phyloP scores from a whole-genome alignment of 2,113 vertebrate genomes.

The Epinephelus fuscoguttatus region DNA sequence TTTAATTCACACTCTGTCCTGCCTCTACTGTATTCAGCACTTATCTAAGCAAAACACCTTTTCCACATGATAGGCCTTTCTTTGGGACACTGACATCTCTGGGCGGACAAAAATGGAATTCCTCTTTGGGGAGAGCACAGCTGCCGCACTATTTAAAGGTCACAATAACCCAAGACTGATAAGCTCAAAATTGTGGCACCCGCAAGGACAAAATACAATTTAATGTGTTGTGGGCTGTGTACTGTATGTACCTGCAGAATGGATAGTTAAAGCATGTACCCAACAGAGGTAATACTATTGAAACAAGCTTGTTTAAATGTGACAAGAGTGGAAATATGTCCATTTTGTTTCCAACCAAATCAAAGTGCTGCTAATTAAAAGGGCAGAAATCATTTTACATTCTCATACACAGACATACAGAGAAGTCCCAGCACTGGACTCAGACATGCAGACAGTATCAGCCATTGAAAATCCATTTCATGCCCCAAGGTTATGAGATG shows the following conservation, averaged over 20 bases:
- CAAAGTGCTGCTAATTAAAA: conserved; percentile 31
- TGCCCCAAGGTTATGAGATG: conserved; percentile 66
- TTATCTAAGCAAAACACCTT: conserved; percentile 86
- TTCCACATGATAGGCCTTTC: conserved; percentile 72
- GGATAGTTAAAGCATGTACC: conserved; percentile 26
- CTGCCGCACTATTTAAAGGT: conserved; percentile 80
- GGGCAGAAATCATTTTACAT: background rate
- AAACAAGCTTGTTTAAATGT: conserved; percentile 21
- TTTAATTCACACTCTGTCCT: conserved; percentile 56
- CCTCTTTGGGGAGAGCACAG: conserved; percentile 58
- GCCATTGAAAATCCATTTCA: conserved; percentile 66
- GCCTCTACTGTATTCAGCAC: conserved; percentile 64
- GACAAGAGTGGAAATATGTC: conserved; percentile 1
- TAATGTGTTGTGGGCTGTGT: conserved; percentile 33
- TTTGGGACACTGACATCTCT: conserved; percentile 75
- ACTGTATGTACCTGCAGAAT: conserved; percentile 38
- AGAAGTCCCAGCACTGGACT: conserved; percentile 31
- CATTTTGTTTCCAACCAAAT: background rate
- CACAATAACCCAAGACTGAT: conserved; percentile 76
- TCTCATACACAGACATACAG: background rate
- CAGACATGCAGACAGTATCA: conserved; percentile 37
- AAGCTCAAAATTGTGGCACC: conserved; percentile 67
- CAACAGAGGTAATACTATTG: background rate
- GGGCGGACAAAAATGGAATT: conserved; percentile 75
- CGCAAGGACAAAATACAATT: conserved; percentile 58